A percentile compares a stretch with the other conserved stretches of the same genome.
Evolutionary conservation across 2,888 invertebrate genomes (phyloP).

Genomic region (Listrodromus nycthemerus): DNA sequence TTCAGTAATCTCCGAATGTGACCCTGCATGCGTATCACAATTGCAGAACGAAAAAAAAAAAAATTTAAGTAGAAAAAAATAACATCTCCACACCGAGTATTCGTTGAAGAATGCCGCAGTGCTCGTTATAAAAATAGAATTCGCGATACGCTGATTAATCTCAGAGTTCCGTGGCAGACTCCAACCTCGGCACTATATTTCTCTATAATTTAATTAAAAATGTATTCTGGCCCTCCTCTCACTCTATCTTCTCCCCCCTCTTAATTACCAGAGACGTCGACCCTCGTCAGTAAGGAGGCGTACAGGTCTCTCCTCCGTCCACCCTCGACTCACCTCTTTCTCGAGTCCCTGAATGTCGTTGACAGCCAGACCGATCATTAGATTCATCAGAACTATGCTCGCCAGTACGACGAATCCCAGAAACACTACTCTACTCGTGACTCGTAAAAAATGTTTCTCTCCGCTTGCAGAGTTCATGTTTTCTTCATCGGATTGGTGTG

Average conservation of each 20-base stretch:
- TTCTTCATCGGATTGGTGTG: not conserved
- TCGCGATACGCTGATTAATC: constrained; percentile 49
- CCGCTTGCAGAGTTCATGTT: constrained; percentile 2
- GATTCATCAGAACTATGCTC: constrained; percentile 86
- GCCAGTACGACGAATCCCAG: constrained; percentile 85
- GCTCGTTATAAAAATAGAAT: constrained; percentile 30
- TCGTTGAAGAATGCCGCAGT: not conserved
- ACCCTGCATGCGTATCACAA: constrained; percentile 67
- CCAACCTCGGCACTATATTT: not conserved
- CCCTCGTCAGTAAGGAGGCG: constrained; percentile 50
- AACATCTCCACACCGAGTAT: not conserved
- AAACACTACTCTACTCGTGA: constrained; percentile 85
- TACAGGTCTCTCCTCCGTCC: not conserved
- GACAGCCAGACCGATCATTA: constrained; percentile 86
- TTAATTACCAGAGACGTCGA: constrained; percentile 57
- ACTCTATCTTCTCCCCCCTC: not conserved
- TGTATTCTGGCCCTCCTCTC: not conserved
- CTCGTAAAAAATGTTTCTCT: constrained; percentile 69
- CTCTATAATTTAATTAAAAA: constrained; percentile 46
- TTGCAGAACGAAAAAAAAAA: constrained; percentile 1
- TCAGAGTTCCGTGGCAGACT: constrained; percentile 5
- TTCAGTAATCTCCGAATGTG: constrained; percentile 76
- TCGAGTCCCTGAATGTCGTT: constrained; percentile 85
- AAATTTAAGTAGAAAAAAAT: not conserved
- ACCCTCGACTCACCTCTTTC: constrained; percentile 70